Conservation (phyloP, 2,888 invertebrate species). For the Oligia fasciuncula region DNA sequence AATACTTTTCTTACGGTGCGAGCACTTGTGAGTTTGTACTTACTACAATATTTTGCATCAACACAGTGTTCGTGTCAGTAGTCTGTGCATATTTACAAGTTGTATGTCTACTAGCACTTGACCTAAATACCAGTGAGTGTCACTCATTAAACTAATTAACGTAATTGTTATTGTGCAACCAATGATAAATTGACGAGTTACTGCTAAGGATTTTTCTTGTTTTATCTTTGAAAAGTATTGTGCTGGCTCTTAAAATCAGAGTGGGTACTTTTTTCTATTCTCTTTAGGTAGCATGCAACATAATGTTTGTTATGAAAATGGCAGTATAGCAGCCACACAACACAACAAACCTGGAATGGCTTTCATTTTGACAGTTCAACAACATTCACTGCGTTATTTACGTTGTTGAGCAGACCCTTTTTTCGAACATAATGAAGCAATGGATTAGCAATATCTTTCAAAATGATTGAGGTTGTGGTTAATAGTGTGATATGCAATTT, state of each 20-base stretch:
- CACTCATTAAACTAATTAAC: slow-evolving; percentile 21
- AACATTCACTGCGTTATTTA: no score
- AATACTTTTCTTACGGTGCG: no score
- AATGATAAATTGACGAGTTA: slow-evolving; percentile 15
- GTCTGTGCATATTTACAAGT: slow-evolving; percentile 2
- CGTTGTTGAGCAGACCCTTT: no score
- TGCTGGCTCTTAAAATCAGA: no score
- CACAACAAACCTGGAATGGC: no score
- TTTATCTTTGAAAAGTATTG: not conserved
- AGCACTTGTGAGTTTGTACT: no score
- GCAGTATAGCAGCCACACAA: not conserved
- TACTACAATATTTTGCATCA: not conserved
- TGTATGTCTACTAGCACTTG: slow-evolving; percentile 31
- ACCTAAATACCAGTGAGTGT: slow-evolving; percentile 29
- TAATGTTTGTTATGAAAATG: not conserved
- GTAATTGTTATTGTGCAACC: slow-evolving; percentile 29
- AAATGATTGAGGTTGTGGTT: no score
- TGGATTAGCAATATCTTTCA: no score
- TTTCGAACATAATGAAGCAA: no score
- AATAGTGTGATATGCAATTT: no score
- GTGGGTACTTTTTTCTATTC: no score
- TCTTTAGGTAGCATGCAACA: not conserved
- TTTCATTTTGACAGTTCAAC: no score
- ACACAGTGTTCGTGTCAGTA: not conserved
- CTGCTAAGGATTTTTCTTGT: not conserved